These are phyloP conservation scores for Promerops cafer DNA, from an alignment of 2,113 vertebrate genomes.

Conservation along the genomic window DNA sequence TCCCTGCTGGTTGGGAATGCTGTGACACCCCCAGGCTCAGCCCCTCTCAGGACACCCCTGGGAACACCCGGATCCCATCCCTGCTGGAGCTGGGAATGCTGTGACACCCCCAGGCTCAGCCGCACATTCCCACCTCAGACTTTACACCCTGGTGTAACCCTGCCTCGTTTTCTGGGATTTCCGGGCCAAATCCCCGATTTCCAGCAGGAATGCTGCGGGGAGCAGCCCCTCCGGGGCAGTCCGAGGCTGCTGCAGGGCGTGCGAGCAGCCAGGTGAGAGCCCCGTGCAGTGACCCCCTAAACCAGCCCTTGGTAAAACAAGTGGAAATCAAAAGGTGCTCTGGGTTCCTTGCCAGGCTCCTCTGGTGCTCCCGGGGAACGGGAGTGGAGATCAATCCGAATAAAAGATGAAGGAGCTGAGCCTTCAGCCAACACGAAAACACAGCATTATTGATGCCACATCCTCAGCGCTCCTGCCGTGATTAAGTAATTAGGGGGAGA, in stretches of 20 bases:
- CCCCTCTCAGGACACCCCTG: no score
- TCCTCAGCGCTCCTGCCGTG: not conserved
- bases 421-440: not conserved
- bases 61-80: no score
- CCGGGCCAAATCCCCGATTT: no score
- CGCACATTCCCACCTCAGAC: not conserved
- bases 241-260: rapidly evolving
- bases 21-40: no score
- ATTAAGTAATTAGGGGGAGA: constrained; percentile 54
- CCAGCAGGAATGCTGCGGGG: rapidly evolving
- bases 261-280: not conserved
- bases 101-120: no score
- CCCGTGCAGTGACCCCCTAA: not conserved
- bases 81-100: no score
- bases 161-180: rapidly evolving
- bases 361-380: not conserved
- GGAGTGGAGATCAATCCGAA: constrained; percentile 32
- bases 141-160: not conserved
- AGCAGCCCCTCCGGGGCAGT: not conserved
- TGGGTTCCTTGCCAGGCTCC: not conserved
- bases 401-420: constrained; percentile 44
- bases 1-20: no score
- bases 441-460: not conserved
- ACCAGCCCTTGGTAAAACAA: not conserved
- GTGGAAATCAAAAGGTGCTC: not conserved